phyloP scores from a whole-genome alignment of 2,797 vertebrate species.

The Anas georgica region DNA sequence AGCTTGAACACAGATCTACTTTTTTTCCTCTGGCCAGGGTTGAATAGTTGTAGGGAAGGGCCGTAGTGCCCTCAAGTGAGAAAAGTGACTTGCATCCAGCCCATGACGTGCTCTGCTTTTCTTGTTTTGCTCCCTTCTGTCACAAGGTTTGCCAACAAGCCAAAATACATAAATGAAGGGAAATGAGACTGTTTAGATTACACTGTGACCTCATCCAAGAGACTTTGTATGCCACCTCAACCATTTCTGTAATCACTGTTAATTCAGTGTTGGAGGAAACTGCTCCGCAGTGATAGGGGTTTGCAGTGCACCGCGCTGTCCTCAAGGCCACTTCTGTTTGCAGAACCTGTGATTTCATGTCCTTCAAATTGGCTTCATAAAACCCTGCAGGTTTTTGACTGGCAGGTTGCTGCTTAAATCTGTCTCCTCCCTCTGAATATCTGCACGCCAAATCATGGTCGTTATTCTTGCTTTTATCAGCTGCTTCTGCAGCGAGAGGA shows the following conservation, averaged over 20 bases:
- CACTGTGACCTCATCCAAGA: not conserved
- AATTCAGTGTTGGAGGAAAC: not conserved
- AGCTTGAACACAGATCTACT: not conserved
- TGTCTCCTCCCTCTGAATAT: not conserved
- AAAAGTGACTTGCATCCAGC: not conserved
- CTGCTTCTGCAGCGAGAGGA: not conserved
- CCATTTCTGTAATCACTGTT: not conserved
- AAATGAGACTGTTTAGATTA: not conserved
- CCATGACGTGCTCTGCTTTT: not conserved
- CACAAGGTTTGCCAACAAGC: not conserved
- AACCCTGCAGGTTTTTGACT: not conserved
- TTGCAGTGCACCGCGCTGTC: not conserved
- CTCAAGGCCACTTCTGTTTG: not conserved
- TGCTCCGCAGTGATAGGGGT: not conserved
- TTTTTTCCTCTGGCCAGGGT: not conserved
- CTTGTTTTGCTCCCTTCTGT: not conserved
- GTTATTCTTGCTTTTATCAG: not conserved
- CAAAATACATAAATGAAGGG: not conserved
- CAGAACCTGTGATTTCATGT: not conserved
- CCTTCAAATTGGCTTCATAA: not conserved
- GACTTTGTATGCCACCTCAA: not conserved
- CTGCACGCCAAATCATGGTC: not conserved
- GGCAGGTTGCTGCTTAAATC: not conserved
- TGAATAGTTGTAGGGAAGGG: not conserved
- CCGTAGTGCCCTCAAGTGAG: not conserved